phyloP scores from a whole-genome alignment of 2,113 vertebrate species.

The Hippolais icterina region DNA sequence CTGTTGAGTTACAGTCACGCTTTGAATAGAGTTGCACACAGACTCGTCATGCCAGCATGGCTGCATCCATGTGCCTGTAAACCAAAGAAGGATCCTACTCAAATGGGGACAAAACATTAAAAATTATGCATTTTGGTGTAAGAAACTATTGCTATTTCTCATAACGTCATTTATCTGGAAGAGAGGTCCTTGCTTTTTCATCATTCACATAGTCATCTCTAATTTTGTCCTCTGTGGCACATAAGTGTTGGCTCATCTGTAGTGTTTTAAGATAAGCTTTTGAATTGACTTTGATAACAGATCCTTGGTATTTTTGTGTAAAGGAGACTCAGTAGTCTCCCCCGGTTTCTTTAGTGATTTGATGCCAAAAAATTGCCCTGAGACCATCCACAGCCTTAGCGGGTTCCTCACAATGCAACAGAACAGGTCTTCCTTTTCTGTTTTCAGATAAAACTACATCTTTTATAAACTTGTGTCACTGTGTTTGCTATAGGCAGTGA shows the following conservation, averaged over 20 bases:
- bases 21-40: background rate
- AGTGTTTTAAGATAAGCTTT: background rate
- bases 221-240: background rate
- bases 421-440: background rate
- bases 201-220: background rate
- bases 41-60: background rate
- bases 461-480: constrained; percentile 6
- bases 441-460: background rate
- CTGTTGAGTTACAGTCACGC: background rate
- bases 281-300: background rate
- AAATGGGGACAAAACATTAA: background rate
- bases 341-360: background rate
- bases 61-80: background rate
- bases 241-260: background rate
- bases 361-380: background rate
- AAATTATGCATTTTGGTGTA: background rate
- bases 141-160: background rate
- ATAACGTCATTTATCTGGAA: background rate
- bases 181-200: background rate
- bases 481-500: background rate
- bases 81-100: background rate
- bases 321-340: background rate
- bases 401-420: background rate
- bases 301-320: background rate
- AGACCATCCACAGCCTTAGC: background rate